phyloP scores from a whole-genome alignment of 2,113 vertebrate genomes.

The Ammodytes marinus region DNA sequence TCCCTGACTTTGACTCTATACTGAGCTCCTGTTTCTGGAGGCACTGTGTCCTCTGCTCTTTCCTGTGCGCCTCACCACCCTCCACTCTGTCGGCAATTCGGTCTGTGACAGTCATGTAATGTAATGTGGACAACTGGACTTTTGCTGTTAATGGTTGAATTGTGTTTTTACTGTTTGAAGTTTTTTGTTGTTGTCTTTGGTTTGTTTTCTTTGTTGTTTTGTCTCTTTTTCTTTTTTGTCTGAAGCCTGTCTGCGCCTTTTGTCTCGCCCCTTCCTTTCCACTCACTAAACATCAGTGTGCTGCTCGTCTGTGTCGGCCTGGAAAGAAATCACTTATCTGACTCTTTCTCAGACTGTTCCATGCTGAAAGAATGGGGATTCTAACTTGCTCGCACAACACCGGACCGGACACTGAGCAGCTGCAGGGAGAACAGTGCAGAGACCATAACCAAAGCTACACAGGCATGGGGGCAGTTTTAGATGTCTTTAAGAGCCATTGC shows the following conservation, averaged over 20 bases:
- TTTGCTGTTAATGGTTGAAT: slow-evolving; percentile 77
- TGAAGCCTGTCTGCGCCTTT: slow-evolving; percentile 73
- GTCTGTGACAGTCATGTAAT: slow-evolving; percentile 69
- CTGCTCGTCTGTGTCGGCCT: slow-evolving; percentile 48
- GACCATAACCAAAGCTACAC: slow-evolving; percentile 61
- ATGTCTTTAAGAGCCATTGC: slow-evolving; percentile 30
- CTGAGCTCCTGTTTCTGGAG: slow-evolving; percentile 56
- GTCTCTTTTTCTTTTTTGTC: slow-evolving; percentile 41
- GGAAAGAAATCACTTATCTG: slow-evolving; percentile 27
- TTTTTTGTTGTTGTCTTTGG: slow-evolving; percentile 52
- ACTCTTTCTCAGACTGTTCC: slow-evolving; percentile 37
- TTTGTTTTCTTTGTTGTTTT: slow-evolving; percentile 57
- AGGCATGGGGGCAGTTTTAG: slow-evolving; percentile 28
- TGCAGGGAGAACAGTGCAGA: slow-evolving; percentile 43
- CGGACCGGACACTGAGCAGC: slow-evolving; percentile 38
- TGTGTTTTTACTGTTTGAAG: slow-evolving; percentile 75
- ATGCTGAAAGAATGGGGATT: slow-evolving; percentile 24
- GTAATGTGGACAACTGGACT: slow-evolving; percentile 79
- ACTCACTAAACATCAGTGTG: slow-evolving; percentile 64
- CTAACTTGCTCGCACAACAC: slow-evolving; percentile 23
- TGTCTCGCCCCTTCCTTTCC: slow-evolving; percentile 37
- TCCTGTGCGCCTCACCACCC: slow-evolving; percentile 36
- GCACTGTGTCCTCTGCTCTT: slow-evolving; percentile 45
- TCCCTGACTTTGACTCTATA: slow-evolving; percentile 37
- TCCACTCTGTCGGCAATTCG: slow-evolving; percentile 53